These are phyloP conservation scores for Premnoplex brunnescens DNA, from an alignment of 2,797 vertebrate species.

Conservation along the genomic window DNA sequence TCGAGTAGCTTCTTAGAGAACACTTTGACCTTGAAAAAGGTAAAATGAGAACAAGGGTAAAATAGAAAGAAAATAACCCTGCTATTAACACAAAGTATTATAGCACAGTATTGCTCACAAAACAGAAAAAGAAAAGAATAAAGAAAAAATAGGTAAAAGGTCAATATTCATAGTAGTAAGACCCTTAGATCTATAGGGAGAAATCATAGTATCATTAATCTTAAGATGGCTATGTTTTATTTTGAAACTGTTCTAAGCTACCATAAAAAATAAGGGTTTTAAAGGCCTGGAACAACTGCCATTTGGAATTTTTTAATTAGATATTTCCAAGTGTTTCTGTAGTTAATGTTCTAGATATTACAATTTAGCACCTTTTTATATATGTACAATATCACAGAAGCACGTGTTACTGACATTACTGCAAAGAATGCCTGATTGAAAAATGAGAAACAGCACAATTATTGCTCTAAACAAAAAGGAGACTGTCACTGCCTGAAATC, in stretches of 20 bases:
- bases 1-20: conserved; percentile 25
- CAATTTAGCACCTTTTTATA: not conserved
- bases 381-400: not conserved
- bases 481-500: not conserved
- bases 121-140: not conserved
- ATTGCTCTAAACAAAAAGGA: not conserved
- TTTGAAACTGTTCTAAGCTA: not conserved
- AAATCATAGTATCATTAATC: not conserved
- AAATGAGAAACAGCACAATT: not conserved
- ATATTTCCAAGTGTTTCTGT: not conserved
- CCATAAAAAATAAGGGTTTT: not conserved
- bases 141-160: not conserved
- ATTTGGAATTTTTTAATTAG: not conserved
- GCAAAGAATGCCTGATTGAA: not conserved
- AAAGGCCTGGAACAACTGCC: not conserved
- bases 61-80: conserved; percentile 15
- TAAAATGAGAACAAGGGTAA: conserved; percentile 32
- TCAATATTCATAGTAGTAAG: not conserved
- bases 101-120: not conserved
- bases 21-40: conserved; percentile 74
- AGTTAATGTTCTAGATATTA: not conserved
- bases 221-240: not conserved
- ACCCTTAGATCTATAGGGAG: not conserved
- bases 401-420: not conserved
- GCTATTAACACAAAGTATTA: not conserved